Evolutionary conservation across 2,888 invertebrate genomes (phyloP), one percentile per base, ranked within the genome.

Genomic region (Pseudococcus longispinus): DNA sequence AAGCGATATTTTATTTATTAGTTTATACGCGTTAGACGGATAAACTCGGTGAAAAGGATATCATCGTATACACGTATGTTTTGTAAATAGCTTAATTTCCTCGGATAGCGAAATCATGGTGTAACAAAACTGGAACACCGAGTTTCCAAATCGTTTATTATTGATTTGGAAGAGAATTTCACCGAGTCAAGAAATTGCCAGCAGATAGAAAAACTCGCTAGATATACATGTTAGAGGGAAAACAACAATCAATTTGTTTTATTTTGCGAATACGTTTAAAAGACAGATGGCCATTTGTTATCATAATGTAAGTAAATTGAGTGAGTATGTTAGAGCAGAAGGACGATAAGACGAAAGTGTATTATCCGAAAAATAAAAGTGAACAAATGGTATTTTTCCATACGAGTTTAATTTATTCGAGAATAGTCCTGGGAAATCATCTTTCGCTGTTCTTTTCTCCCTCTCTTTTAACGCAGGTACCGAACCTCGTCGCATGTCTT

Each of bases 341-440:
- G 9, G 26, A 65, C 65, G 65, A 26, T 26, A 65, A 65, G 65
- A 37, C 65, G 9, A 60, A 60, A 20, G 23, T n/a, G 60, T 60
- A 23, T 60, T 60, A 60, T 23, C 8, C 60, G 60, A 60, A 60
- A 18, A 18, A 46, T 46, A 46, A 60, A 60, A n/a, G 60, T 20
- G n/a, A 60, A 60, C 60, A 60, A 60, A 60, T 8, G 65, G 65
- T 23, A 26, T 65, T 65, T 65, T 65, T 65, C 65, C 26, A 65
- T 65, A 65, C 65, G 65, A 65, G 65, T 65, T 65, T 65, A 65
- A 65, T 26, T 65, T 65, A 65, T 65, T 65, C 65, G 65, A 65
- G 65, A 65, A 65, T 65, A 65, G 65, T 65, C 65, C 65, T 65
- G 65, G 65, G 65, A 65, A 65, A 65, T 65, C 65, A 65, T 65